Percentiles rank a stretch among this genome's conserved stretches.
phyloP scores from a whole-genome alignment of 2,888 invertebrate genomes.

The Oscheius onirici region DNA sequence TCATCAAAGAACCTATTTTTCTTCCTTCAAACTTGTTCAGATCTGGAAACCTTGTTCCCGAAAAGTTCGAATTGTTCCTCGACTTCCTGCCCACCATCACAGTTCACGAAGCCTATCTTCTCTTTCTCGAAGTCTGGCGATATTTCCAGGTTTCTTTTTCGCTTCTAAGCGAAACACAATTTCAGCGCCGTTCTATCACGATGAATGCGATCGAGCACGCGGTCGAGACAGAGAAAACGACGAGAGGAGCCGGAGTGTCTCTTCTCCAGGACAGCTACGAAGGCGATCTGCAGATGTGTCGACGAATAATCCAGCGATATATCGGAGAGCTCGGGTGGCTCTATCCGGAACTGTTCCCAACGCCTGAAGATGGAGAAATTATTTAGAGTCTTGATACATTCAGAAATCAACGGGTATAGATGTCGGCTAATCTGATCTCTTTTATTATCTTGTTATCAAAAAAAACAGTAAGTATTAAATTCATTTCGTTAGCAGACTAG shows the following conservation, averaged over 20 bases:
- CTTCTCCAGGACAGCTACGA: slow-evolving; percentile 14
- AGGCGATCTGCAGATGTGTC: slow-evolving; percentile 23
- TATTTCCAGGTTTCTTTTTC: slow-evolving; percentile 27
- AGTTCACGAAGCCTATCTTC: slow-evolving; percentile 22
- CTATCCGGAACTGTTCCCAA: slow-evolving; percentile 6
- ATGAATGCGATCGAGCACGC: background rate
- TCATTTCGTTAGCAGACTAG: background rate
- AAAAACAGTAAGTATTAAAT: background rate
- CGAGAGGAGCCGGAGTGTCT: slow-evolving; percentile 2
- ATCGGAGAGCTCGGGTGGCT: slow-evolving; percentile 23
- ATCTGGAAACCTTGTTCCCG: slow-evolving; percentile 10
- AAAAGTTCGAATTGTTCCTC: slow-evolving; percentile 15
- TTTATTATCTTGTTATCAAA: background rate
- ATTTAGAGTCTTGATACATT: too few species aligned
- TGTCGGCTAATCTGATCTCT: too few species aligned
- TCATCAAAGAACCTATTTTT: too few species aligned
- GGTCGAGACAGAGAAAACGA: background rate
- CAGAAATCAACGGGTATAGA: too few species aligned
- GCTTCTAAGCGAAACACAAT: background rate
- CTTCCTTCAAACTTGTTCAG: too few species aligned
- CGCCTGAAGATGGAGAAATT: too few species aligned
- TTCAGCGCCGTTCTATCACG: slow-evolving; percentile 6
- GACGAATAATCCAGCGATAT: slow-evolving; percentile 22
- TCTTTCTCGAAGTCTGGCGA: slow-evolving; percentile 29
- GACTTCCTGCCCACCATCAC: slow-evolving; percentile 27